These are phyloP conservation scores for Camelus dromedarius DNA, from an alignment of 2,113 vertebrate genomes.

Conservation along the genomic window DNA sequence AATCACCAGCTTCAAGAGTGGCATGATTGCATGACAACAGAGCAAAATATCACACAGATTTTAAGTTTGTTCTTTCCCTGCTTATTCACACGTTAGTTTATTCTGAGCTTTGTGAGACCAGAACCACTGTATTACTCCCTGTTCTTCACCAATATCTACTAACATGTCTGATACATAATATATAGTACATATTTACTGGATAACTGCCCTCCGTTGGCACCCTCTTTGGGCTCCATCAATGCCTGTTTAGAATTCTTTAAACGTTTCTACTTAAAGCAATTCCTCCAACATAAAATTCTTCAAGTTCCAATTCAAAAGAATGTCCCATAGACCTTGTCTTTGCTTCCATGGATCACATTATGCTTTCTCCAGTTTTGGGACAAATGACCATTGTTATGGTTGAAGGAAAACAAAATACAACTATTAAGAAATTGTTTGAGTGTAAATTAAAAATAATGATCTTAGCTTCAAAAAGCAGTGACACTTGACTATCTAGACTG, in stretches of 20 bases:
- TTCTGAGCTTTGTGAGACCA: not conserved
- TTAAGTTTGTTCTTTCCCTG: not conserved
- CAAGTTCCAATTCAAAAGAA: not conserved
- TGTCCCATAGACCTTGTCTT: not conserved
- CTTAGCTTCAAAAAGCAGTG: not conserved
- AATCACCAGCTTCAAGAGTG: not conserved
- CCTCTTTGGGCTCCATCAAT: not conserved
- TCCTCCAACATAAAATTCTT: not conserved
- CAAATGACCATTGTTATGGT: not conserved
- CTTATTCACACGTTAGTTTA: not conserved
- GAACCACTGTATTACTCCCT: not conserved
- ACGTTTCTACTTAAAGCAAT: not conserved
- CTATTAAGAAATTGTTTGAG: not conserved
- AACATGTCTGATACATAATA: not conserved
- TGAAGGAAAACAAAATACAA: not conserved
- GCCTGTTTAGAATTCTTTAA: not conserved
- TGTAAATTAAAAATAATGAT: constrained; percentile 18
- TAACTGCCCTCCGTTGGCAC: not conserved
- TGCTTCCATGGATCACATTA: not conserved
- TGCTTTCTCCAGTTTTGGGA: not conserved
- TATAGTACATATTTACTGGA: not conserved
- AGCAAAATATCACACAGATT: not conserved
- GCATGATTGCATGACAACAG: not conserved
- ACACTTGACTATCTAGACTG: not conserved
- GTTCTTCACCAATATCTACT: not conserved